Evolutionary conservation across 1,140 invertebrate genomes (phyloP).

Genomic region (Whitmania pigra): DNA sequence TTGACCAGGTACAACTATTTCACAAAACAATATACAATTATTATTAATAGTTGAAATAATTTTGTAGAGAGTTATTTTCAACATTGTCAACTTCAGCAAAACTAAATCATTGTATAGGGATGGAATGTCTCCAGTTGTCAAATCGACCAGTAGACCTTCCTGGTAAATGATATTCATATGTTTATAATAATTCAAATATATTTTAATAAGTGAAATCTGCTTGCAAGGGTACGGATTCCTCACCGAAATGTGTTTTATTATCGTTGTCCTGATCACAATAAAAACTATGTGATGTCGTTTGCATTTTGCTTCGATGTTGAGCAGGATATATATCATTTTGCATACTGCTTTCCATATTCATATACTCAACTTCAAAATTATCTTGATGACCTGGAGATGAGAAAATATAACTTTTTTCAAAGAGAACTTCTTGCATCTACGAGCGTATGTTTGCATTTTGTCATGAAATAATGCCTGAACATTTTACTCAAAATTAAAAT

Average conservation of each 20-base stretch:
- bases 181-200: constrained; percentile 13
- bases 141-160: constrained; percentile 73
- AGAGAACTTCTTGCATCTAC: constrained; percentile 55
- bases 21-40: constrained; percentile 2
- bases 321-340: constrained; percentile 81
- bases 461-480: neutral
- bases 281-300: constrained; percentile 83
- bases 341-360: constrained; percentile 80
- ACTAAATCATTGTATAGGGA: constrained; percentile 71
- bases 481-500: neutral
- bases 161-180: constrained; percentile 53
- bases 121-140: constrained; percentile 83
- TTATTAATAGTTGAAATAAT: constrained; percentile 2
- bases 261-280: constrained; percentile 70
- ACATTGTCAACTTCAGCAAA: constrained; percentile 92
- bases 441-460: constrained; percentile 49
- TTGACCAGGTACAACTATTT: constrained; percentile 60
- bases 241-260: constrained; percentile 82
- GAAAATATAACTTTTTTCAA: constrained; percentile 49
- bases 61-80: constrained; percentile 82
- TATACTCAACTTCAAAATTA: constrained; percentile 77
- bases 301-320: constrained; percentile 85
- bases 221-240: constrained; percentile 64
- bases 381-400: constrained; percentile 60
- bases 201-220: constrained; percentile 15